phyloP scores from a whole-genome alignment of 2,888 invertebrate species.

The Melanotus villosus region DNA sequence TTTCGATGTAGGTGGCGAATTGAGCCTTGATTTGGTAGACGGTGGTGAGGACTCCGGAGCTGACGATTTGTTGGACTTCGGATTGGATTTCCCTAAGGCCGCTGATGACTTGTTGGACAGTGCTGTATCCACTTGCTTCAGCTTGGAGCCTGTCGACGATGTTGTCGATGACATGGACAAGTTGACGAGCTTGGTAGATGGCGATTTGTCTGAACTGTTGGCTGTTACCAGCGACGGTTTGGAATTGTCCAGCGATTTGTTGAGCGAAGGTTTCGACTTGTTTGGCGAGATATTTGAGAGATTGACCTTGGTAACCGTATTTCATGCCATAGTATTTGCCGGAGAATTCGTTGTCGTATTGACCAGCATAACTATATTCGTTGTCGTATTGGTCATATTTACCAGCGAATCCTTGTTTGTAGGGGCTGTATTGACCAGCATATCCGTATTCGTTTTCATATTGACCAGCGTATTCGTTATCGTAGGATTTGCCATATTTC shows the following conservation, averaged over 20 bases:
- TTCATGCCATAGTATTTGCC: neutral
- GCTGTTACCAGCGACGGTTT: neutral
- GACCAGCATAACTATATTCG: neutral
- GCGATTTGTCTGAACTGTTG: neutral
- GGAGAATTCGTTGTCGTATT: too few species aligned
- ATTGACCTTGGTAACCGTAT: neutral
- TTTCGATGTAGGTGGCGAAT: constrained; percentile 8
- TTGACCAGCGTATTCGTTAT: neutral
- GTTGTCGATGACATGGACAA: constrained; percentile 10
- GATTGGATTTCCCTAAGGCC: constrained; percentile 6
- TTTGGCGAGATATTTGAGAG: neutral
- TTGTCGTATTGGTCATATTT: neutral
- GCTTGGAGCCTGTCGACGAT: constrained; percentile 26
- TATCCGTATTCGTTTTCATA: neutral
- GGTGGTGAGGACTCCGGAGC: constrained; percentile 7
- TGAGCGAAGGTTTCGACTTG: neutral
- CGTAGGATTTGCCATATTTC: neutral
- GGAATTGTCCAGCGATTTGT: neutral
- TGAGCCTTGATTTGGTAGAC: constrained; percentile 24
- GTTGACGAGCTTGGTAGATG: constrained; percentile 24
- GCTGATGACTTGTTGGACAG: neutral
- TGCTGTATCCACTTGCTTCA: neutral
- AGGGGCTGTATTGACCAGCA: too few species aligned
- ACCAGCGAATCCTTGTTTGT: neutral
- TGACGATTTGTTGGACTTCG: constrained; percentile 9